A percentile compares a stretch with the other conserved stretches of the same genome.
Evolutionary conservation across 2,113 vertebrate species (phyloP).

Genomic region (Forbesichthys agassizii): DNA sequence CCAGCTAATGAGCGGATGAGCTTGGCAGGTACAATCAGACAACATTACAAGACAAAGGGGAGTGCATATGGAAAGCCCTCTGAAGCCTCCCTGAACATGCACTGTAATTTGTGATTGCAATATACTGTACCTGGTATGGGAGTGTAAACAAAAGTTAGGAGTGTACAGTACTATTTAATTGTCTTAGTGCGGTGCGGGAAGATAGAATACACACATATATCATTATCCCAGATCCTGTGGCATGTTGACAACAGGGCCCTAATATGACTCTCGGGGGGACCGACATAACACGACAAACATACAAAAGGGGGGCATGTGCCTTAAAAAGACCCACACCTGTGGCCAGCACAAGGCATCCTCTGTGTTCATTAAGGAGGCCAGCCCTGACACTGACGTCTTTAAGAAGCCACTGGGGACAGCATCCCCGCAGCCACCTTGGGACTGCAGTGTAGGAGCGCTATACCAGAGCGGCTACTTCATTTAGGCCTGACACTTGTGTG

Average conservation of each 20-base stretch:
- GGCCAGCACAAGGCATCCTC: constrained; percentile 64
- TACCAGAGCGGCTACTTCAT: constrained; percentile 54
- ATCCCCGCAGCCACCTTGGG: constrained; percentile 67
- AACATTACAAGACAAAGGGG: constrained; percentile 65
- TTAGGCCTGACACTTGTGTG: constrained; percentile 62
- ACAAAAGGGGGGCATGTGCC: constrained; percentile 52
- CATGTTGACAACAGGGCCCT: constrained; percentile 58
- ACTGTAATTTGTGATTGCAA: constrained; percentile 18
- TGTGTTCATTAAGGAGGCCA: constrained; percentile 69
- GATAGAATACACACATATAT: constrained; percentile 41
- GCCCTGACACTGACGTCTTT: constrained; percentile 70
- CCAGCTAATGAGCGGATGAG: constrained; percentile 68
- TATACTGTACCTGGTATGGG: constrained; percentile 30
- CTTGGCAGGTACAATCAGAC: constrained; percentile 68
- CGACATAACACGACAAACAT: constrained; percentile 66
- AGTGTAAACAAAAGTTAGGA: constrained; percentile 24
- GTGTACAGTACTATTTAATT: constrained; percentile 23
- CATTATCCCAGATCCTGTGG: constrained; percentile 37
- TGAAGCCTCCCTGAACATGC: constrained; percentile 52
- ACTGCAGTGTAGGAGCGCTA: constrained; percentile 44
- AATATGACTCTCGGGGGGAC: constrained; percentile 44
- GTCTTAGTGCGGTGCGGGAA: not conserved
- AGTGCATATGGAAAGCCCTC: constrained; percentile 44
- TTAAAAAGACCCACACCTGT: constrained; percentile 66
- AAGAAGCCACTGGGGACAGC: constrained; percentile 69